Conservation (phyloP, 2,113 vertebrate genomes). For the Eulacestoma nigropectus region DNA sequence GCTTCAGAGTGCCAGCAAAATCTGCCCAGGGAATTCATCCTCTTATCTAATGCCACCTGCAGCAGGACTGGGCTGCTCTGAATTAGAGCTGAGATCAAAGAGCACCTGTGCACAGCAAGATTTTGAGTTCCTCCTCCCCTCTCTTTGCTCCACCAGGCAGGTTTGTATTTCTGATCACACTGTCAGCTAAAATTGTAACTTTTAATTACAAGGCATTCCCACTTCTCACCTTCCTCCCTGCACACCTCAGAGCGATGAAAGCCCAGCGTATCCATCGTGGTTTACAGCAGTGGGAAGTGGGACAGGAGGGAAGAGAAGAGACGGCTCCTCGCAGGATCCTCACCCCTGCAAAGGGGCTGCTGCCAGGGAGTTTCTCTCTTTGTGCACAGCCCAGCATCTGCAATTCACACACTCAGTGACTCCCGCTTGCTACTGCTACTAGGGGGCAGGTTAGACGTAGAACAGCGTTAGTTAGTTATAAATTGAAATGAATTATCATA, state of each 20-base stretch:
- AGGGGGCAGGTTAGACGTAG: conserved; percentile 19
- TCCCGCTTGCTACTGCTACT: conserved; percentile 12
- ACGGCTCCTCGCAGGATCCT: not conserved
- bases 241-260: not conserved
- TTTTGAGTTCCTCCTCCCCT: not conserved
- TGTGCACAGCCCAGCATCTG: not conserved
- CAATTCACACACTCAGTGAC: not conserved
- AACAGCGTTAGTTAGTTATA: conserved; percentile 64
- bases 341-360: not conserved
- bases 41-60: conserved; percentile 65
- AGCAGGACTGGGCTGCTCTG: conserved; percentile 12
- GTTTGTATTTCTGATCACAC: conserved; percentile 31
- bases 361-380: not conserved
- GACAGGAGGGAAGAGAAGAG: not conserved
- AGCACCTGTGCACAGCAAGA: conserved; percentile 37
- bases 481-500: conserved; percentile 69
- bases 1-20: conserved; percentile 60
- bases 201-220: not conserved
- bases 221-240: not conserved
- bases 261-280: rapidly evolving
- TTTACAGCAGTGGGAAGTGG: not conserved
- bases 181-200: not conserved
- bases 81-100: conserved; percentile 67
- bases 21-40: conserved; percentile 45
- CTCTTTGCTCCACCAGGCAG: not conserved